phyloP scores from a whole-genome alignment of 2,113 vertebrate species.

The Lycocorax pyrrhopterus region DNA sequence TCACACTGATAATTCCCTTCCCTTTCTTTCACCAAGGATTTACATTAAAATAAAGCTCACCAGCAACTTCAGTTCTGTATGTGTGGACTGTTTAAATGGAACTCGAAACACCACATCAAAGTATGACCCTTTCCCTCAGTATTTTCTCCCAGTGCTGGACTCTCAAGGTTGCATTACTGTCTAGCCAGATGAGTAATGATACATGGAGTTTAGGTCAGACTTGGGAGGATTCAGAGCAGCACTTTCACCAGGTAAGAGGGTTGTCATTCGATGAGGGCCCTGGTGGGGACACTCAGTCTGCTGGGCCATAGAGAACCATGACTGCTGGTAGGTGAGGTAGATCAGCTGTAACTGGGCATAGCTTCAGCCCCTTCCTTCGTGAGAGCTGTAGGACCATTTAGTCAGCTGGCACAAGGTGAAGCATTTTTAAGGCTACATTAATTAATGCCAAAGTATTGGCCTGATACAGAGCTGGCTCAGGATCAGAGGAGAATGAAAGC shows the following conservation, averaged over 20 bases:
- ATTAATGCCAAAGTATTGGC: background rate
- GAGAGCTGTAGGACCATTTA: background rate
- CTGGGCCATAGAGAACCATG: background rate
- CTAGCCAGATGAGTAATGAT: background rate
- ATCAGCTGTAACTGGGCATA: background rate
- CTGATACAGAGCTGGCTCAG: background rate
- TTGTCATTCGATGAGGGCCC: rapidly evolving
- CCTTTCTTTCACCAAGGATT: background rate
- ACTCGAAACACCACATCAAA: background rate
- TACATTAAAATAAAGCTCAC: background rate
- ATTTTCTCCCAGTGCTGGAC: background rate
- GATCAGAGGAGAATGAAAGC: background rate
- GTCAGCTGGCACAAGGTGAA: background rate
- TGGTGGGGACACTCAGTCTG: background rate
- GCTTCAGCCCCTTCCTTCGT: background rate
- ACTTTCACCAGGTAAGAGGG: background rate
- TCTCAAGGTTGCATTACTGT: background rate
- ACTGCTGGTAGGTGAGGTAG: background rate
- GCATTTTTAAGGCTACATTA: background rate
- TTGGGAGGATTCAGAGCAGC: background rate
- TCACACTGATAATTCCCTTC: background rate
- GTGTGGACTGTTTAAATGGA: background rate
- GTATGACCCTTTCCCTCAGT: background rate
- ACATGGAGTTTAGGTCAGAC: background rate
- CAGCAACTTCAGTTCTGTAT: background rate